These are phyloP conservation scores for Entomobrya multifasciata DNA, from an alignment of 2,888 invertebrate genomes.

Conservation along the genomic window DNA sequence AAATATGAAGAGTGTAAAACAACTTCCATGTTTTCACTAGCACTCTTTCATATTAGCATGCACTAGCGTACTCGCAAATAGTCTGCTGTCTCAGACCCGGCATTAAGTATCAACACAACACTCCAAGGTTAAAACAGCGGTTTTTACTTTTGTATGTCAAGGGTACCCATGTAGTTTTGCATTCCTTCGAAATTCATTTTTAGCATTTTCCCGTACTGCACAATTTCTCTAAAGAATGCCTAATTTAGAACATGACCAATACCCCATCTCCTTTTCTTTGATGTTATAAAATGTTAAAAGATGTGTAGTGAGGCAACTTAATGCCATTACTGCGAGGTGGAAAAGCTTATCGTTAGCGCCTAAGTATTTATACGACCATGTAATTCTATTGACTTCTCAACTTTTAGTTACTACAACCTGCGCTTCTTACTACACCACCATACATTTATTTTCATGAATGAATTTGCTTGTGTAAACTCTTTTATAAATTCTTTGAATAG, in stretches of 20 bases:
- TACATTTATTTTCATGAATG: background rate
- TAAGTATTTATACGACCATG: background rate
- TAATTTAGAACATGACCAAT: background rate
- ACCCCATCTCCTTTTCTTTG: no score
- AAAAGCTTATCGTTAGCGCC: conserved; percentile 24
- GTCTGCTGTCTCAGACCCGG: no score
- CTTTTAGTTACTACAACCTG: no score
- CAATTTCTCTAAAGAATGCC: background rate
- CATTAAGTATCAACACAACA: background rate
- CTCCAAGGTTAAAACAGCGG: conserved; percentile 26
- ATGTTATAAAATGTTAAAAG: conserved; percentile 10
- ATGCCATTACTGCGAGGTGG: conserved; percentile 8
- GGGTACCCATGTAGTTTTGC: no score
- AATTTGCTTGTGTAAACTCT: background rate
- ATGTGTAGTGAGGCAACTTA: conserved; percentile 13
- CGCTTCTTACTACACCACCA: no score
- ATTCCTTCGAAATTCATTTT: background rate
- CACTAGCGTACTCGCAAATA: no score
- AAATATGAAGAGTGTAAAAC: no score
- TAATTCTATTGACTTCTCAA: conserved; percentile 28
- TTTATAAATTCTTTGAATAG: no score
- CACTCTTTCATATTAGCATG: no score
- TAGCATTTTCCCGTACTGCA: background rate
- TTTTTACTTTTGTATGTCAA: conserved; percentile 27
- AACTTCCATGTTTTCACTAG: no score